Evolutionary conservation across 1,140 invertebrate genomes (phyloP).

Genomic region (Lutraria rhynchaena): DNA sequence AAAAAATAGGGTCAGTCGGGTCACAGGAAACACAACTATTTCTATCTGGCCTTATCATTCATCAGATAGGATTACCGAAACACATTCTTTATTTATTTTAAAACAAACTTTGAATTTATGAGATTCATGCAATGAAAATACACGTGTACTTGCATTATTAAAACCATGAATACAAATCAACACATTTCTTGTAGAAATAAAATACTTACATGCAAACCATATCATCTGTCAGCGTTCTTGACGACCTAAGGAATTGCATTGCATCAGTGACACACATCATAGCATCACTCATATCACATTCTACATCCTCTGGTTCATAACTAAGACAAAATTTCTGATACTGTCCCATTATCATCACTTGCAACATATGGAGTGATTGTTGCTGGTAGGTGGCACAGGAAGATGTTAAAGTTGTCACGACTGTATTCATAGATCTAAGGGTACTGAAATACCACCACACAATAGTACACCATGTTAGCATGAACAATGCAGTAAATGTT

Average conservation of each 20-base stretch:
- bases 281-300: slow-evolving; percentile 24
- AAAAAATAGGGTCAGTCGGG: no score
- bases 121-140: no score
- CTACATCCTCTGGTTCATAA: neutral
- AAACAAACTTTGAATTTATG: no score
- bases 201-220: slow-evolving; percentile 27
- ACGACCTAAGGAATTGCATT: neutral
- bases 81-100: no score
- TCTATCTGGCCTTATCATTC: no score
- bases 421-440: neutral
- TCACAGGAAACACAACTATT: no score
- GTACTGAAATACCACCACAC: slow-evolving; percentile 7
- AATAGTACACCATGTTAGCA: no score
- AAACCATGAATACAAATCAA: no score
- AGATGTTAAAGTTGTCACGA: neutral
- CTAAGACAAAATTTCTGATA: slow-evolving; percentile 9
- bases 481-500: no score
- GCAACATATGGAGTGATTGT: neutral
- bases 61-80: no score
- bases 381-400: slow-evolving; percentile 12
- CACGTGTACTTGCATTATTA: no score
- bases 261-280: slow-evolving; percentile 11
- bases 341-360: neutral
- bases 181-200: no score
- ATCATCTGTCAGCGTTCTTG: neutral